Conservation (phyloP, 1,140 invertebrate species). For the Hylaeus volcanicus region DNA sequence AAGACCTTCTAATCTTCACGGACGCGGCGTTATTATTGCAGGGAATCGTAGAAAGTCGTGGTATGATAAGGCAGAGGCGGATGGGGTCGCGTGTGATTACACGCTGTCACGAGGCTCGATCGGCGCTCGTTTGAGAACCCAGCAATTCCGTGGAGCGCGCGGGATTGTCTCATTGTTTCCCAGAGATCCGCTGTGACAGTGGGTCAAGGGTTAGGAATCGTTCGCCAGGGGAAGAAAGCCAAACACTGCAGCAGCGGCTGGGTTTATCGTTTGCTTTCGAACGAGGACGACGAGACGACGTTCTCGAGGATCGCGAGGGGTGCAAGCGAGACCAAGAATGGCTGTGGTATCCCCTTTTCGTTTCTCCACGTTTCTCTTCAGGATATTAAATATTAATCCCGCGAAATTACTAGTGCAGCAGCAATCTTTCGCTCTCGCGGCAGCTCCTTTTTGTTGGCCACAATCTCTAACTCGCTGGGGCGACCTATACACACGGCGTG, state of each 20-base stretch:
- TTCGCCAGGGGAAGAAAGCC: constrained; percentile 7
- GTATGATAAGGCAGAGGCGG: not conserved
- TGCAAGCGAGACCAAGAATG: constrained; percentile 8
- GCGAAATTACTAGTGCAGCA: constrained; percentile 76
- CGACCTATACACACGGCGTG: not conserved
- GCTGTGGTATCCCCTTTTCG: constrained; percentile 13
- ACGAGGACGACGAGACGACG: constrained; percentile 4
- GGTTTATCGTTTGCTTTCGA: constrained; percentile 11
- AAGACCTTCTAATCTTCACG: not conserved
- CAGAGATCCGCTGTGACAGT: constrained; percentile 10
- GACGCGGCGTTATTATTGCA: constrained; percentile 10
- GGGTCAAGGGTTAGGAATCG: constrained; percentile 53
- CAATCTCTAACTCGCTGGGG: constrained; percentile 68
- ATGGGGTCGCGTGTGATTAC: constrained; percentile 15
- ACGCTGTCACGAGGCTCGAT: constrained; percentile 25
- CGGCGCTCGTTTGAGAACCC: constrained; percentile 31
- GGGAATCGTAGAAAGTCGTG: not conserved
- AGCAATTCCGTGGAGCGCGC: constrained; percentile 10
- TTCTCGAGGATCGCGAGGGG: not conserved
- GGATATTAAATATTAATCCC: constrained; percentile 80
- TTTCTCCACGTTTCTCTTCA: constrained; percentile 52
- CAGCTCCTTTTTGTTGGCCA: constrained; percentile 63
- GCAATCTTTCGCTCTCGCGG: constrained; percentile 70
- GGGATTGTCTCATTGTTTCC: constrained; percentile 53
- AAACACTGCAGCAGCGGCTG: constrained; percentile 22